Evolutionary conservation across 1,140 invertebrate genomes (phyloP).

Genomic region (Megathymus violae): DNA sequence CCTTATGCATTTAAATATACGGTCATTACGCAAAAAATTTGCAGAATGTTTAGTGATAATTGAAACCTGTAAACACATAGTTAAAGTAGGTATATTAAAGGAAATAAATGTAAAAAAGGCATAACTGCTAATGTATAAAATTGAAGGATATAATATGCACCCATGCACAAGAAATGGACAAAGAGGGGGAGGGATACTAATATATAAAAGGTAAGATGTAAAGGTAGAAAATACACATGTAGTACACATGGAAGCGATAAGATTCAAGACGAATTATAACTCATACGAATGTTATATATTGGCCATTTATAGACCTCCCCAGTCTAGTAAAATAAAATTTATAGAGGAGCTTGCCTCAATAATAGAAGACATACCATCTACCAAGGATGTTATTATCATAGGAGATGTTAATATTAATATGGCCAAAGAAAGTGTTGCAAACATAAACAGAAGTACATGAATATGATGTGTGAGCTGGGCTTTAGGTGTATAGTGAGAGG

Average conservation of each 20-base stretch:
- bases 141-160: constrained; percentile 4
- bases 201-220: constrained; percentile 5
- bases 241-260: constrained; percentile 1
- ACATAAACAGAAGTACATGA: constrained; percentile 15
- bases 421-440: neutral
- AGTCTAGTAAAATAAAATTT: constrained; percentile 6
- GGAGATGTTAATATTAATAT: constrained; percentile 17
- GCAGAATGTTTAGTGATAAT: constrained; percentile 2
- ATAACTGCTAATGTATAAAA: constrained; percentile 10
- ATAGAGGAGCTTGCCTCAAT: constrained; percentile 4
- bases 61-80: neutral
- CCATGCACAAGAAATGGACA: neutral
- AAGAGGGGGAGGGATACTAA: constrained; percentile 21
- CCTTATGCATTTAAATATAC: constrained; percentile 15
- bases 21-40: constrained; percentile 16
- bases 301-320: constrained; percentile 17
- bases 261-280: neutral
- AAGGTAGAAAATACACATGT: neutral
- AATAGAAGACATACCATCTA: neutral
- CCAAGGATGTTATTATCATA: constrained; percentile 1
- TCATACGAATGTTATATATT: neutral
- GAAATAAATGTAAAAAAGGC: constrained; percentile 14
- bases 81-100: constrained; percentile 6
- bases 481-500: constrained; percentile 4
- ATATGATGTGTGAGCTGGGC: constrained; percentile 9